Conservation (phyloP, 2,797 vertebrate genomes). For the Coccyzus lansbergi region DNA sequence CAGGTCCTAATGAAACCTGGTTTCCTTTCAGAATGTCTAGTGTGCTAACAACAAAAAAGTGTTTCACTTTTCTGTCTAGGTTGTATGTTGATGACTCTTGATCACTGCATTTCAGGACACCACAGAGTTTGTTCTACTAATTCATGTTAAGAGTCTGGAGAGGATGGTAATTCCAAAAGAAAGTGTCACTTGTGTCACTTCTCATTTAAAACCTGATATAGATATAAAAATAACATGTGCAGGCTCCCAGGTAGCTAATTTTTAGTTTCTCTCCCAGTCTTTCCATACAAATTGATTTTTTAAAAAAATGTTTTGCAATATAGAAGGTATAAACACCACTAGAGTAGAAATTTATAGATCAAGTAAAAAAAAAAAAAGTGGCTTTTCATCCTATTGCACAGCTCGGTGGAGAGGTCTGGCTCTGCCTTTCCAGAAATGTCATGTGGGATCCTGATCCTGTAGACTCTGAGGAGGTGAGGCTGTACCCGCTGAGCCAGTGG, state of each 20-base stretch:
- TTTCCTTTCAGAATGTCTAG: conserved; percentile 54
- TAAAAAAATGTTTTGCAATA: background rate
- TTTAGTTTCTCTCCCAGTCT: background rate
- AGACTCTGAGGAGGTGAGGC: background rate
- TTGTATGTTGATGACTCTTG: conserved; percentile 40
- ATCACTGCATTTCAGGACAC: conserved; percentile 4
- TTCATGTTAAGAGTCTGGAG: background rate
- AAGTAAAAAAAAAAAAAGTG: background rate
- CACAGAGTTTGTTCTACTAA: background rate
- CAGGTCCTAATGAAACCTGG: conserved; percentile 15
- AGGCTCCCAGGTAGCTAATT: background rate
- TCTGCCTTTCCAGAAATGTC: background rate
- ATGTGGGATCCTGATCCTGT: background rate
- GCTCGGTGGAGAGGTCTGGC: background rate
- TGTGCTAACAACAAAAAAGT: conserved; percentile 41
- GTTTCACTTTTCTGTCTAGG: conserved; percentile 47
- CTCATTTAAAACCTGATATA: background rate
- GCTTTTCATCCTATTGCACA: background rate
- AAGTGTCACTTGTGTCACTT: background rate
- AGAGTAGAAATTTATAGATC: background rate
- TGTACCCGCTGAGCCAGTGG: background rate
- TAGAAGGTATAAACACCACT: background rate
- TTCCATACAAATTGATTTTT: background rate
- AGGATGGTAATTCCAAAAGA: background rate
- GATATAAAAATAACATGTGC: background rate